These are phyloP conservation scores for Pogonocichla stellata DNA, from an alignment of 2,113 vertebrate species.

Conservation along the genomic window DNA sequence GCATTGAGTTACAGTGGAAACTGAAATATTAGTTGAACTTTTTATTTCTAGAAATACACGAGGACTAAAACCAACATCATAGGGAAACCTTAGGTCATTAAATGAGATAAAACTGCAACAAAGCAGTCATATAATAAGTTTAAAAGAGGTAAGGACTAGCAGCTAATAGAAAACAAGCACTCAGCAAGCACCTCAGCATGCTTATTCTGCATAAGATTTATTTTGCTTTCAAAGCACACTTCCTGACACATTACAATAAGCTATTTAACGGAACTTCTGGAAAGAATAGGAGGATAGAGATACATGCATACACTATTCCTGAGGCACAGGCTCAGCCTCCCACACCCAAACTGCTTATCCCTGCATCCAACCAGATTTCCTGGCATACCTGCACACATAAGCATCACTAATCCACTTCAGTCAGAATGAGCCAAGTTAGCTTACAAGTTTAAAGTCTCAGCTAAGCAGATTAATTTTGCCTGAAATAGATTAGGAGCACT, in stretches of 20 bases:
- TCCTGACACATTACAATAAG: not conserved
- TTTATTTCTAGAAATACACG: not conserved
- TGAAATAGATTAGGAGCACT: slow-evolving; percentile 27
- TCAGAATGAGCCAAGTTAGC: slow-evolving; percentile 28
- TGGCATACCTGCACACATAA: not conserved
- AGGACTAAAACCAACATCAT: not conserved
- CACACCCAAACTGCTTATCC: not conserved
- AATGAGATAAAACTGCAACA: not conserved
- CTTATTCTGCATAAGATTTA: not conserved
- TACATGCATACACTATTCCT: not conserved
- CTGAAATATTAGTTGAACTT: not conserved
- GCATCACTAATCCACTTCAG: not conserved
- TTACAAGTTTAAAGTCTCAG: slow-evolving; percentile 27
- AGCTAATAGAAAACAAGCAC: not conserved
- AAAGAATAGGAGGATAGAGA: not conserved
- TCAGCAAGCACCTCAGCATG: not conserved
- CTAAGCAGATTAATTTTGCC: slow-evolving; percentile 19
- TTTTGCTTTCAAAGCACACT: not conserved
- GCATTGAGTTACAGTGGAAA: not conserved
- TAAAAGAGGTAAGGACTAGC: not conserved
- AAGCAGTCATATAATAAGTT: not conserved
- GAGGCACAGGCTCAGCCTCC: not conserved
- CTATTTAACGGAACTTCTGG: not conserved
- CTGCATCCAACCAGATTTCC: not conserved
- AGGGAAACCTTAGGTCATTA: not conserved